phyloP scores from a whole-genome alignment of 1,140 invertebrate species.

The Heliconius melpomene region DNA sequence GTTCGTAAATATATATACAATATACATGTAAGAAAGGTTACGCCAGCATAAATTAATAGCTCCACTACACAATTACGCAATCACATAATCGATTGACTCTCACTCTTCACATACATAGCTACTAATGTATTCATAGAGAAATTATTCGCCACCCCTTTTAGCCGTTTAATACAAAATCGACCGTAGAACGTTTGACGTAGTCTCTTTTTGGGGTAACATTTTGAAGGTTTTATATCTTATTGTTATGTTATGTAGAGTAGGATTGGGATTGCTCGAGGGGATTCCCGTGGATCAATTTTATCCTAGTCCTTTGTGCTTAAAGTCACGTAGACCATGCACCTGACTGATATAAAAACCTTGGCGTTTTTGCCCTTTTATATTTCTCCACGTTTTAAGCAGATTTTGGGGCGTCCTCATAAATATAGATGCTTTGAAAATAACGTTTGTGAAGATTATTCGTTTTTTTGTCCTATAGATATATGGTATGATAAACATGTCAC shows the following conservation, averaged over 20 bases:
- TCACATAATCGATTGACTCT: slow-evolving; percentile 40
- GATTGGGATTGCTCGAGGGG: slow-evolving; percentile 28
- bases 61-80: slow-evolving; percentile 36
- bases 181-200: neutral
- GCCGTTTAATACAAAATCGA: neutral
- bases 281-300: slow-evolving; percentile 42
- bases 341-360: slow-evolving; percentile 29
- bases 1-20: neutral
- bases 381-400: neutral
- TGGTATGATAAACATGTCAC: too few relatives aligned
- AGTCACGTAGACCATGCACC: slow-evolving; percentile 42
- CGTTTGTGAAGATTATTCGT: neutral
- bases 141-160: slow-evolving; percentile 18
- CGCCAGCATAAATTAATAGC: slow-evolving; percentile 37
- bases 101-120: slow-evolving; percentile 32
- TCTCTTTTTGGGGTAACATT: neutral
- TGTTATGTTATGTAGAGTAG: slow-evolving; percentile 29
- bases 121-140: slow-evolving; percentile 32
- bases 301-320: slow-evolving; percentile 38
- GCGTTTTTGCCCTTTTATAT: neutral
- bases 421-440: neutral
- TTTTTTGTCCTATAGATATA: neutral
- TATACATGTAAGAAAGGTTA: slow-evolving; percentile 13
- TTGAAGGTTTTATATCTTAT: neutral
- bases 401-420: neutral